Percentiles rank a stretch among this genome's conserved stretches.
Evolutionary conservation across 2,113 vertebrate genomes (phyloP).

Genomic region (Cairina moschata): DNA sequence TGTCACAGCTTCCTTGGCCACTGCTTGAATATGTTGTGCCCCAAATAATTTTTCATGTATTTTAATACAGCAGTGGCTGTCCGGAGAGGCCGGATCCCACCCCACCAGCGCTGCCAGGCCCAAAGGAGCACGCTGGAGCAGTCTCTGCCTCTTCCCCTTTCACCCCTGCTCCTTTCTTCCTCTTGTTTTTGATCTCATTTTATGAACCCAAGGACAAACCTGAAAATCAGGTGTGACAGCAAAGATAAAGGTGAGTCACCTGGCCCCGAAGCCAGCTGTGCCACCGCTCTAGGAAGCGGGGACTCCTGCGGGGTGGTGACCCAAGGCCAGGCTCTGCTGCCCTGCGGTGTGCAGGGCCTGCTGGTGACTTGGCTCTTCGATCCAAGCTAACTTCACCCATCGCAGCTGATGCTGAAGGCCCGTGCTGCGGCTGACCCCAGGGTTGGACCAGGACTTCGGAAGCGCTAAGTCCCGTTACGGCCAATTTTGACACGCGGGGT

Average conservation of each 20-base stretch:
- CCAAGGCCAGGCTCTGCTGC: neutral
- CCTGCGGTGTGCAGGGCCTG: neutral
- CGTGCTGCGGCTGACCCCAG: fast-evolving
- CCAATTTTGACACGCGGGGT: neutral
- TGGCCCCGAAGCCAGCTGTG: neutral
- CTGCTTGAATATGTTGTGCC: neutral
- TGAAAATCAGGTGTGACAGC: neutral
- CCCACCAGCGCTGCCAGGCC: neutral
- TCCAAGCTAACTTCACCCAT: conserved; percentile 44
- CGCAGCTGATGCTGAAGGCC: neutral
- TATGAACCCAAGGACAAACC: conserved; percentile 25
- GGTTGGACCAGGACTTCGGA: neutral
- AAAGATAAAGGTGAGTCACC: neutral
- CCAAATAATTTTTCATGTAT: neutral
- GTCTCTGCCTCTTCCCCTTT: neutral
- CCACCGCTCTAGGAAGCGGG: neutral
- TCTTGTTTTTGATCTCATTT: neutral
- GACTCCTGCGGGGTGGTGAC: neutral
- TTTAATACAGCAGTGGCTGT: neutral
- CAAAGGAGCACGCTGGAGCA: fast-evolving
- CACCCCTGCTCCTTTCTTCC: neutral
- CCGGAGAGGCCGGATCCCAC: neutral
- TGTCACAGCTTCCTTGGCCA: fast-evolving
- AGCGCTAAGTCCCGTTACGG: neutral
- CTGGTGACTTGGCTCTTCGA: neutral